Evolutionary conservation across 2,797 vertebrate genomes (phyloP).

Genomic region (Rachycentron canadum): DNA sequence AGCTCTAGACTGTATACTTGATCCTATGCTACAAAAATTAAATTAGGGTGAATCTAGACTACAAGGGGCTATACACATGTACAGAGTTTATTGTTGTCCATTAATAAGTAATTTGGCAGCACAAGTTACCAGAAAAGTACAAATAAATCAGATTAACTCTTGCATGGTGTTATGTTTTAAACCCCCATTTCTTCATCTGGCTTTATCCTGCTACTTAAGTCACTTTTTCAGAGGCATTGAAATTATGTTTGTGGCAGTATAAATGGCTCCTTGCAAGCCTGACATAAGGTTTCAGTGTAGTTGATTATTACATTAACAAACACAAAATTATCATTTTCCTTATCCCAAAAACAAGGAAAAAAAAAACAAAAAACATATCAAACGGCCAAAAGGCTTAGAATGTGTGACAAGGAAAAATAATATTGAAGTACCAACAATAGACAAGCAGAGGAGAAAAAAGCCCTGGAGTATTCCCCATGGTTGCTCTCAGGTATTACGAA

Average conservation of each 20-base stretch:
- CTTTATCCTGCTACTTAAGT: conserved; percentile 9
- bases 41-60: conserved; percentile 7
- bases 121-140: conserved; percentile 7
- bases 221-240: conserved; percentile 14
- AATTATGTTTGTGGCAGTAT: neutral
- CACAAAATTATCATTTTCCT: conserved; percentile 1
- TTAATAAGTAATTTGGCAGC: conserved; percentile 30
- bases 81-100: conserved; percentile 31
- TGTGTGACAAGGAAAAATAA: conserved; percentile 39
- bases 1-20: neutral
- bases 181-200: conserved; percentile 10
- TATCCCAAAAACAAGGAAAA: neutral
- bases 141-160: conserved; percentile 13
- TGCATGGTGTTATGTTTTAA: conserved; percentile 18
- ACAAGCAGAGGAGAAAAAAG: conserved; percentile 28
- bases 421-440: conserved; percentile 57
- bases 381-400: conserved; percentile 44
- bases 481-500: conserved; percentile 68
- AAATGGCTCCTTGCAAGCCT: neutral
- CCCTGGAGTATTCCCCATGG: conserved; percentile 64
- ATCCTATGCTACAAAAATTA: neutral
- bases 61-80: conserved; percentile 19
- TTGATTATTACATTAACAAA: conserved; percentile 25
- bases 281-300: neutral
- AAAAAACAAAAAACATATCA: conserved; percentile 9